Base-by-base conservation (phyloP, 2,888 invertebrate species). In the Malacosoma neustria region DNA sequence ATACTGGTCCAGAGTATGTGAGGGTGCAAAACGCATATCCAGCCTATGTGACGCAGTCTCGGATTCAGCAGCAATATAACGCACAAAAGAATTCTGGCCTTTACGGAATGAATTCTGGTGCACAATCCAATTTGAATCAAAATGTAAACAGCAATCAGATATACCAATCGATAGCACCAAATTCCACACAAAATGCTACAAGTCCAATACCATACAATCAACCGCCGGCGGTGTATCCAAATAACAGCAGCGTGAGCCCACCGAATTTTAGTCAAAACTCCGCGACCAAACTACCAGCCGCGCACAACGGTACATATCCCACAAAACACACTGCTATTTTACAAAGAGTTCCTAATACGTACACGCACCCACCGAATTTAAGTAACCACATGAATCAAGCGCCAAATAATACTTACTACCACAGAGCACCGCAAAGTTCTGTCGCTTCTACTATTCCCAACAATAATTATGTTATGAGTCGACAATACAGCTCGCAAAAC, bases 181-280 rank as follows among this genome's bases (percentile, higher is more conserved):
- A 56, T 48, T 14, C 63, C 7, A 54, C 70, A 12, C 72, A 74
- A 48, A 76, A 57, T 41, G 40, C 61, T 13, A 59, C 72, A 32
- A 77, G 72, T 42, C 74, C 82, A 1, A 70, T 85, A 41, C 72
- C 77, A 5, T 81, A 82, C 54, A 80, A 60, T 38, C 76, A 79
- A 43, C 76, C 81, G 14, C 79, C 80, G 29, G 46, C 74, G 38
- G 69, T 65, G 41, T 81, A 73, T 55, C 46, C 68, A 33, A 71
- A 62, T 48, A 73, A 74, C 52, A 75, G 47, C 50, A 69, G 59
- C 50, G 50, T 69, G 6, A 77, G 70, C 71, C 79, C 81, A 72
- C 77, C 77, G 66, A 79, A 66, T 53, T 76, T 69, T 53, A 76
- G 65, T 54, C 84, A 82, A 59, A 80, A 71, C 43, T 72, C 79